phyloP scores from a whole-genome alignment of 2,888 invertebrate species.

The Troides helena region DNA sequence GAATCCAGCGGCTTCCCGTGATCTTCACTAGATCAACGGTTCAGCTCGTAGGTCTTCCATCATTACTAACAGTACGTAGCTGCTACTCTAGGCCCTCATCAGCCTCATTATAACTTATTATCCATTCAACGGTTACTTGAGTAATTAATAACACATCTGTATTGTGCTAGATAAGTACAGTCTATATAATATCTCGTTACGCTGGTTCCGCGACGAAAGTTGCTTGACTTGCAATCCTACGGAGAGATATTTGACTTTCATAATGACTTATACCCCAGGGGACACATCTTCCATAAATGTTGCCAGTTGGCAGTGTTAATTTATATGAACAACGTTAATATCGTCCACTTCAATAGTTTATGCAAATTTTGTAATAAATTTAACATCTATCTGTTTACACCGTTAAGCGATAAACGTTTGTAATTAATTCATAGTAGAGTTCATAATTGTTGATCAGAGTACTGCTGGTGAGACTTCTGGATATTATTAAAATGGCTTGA shows the following conservation, averaged over 20 bases:
- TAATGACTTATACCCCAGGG: constrained; percentile 25
- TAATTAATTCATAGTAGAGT: background rate
- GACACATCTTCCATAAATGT: constrained; percentile 23
- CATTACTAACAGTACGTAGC: too few species aligned
- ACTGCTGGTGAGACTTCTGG: background rate
- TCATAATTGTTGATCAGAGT: background rate
- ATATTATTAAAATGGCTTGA: constrained; percentile 8
- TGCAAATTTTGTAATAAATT: constrained; percentile 5
- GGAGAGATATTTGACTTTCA: constrained; percentile 30
- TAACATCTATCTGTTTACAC: background rate
- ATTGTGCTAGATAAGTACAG: constrained; percentile 22
- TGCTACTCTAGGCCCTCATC: too few species aligned
- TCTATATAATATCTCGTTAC: constrained; percentile 21
- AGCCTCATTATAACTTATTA: too few species aligned
- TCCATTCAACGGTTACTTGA: background rate
- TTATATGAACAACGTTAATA: constrained; percentile 28
- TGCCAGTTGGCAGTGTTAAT: constrained; percentile 18
- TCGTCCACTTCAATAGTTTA: constrained; percentile 19
- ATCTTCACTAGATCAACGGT: too few species aligned
- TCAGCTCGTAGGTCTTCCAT: too few species aligned
- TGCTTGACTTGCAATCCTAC: constrained; percentile 16
- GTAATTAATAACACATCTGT: constrained; percentile 8
- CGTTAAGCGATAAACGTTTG: background rate
- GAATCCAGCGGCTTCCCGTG: too few species aligned
- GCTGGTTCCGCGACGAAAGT: constrained; percentile 25